These are phyloP conservation scores for Myiothlypis chrysogaster DNA, from an alignment of 2,797 vertebrate species.

Conservation along the genomic window DNA sequence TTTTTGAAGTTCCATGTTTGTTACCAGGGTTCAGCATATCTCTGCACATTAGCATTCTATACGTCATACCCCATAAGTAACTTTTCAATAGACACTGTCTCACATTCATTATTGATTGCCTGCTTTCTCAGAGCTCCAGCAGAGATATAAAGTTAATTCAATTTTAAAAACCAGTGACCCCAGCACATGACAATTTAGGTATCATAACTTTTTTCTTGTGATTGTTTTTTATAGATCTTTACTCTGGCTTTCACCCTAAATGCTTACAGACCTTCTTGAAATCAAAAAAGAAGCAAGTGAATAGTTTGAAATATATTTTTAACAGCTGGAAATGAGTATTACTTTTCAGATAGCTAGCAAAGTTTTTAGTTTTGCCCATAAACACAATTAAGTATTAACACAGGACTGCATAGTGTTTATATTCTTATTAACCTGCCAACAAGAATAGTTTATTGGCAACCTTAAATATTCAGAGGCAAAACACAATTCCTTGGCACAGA, in stretches of 20 bases:
- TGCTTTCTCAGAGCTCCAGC: neutral
- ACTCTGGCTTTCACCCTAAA: neutral
- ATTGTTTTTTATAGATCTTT: neutral
- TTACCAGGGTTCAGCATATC: conserved; percentile 24
- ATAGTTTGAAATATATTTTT: conserved; percentile 6
- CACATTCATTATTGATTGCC: neutral
- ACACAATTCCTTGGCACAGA: conserved; percentile 77
- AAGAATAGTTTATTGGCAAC: conserved; percentile 76
- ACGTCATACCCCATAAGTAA: conserved; percentile 30
- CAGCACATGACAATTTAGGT: neutral
- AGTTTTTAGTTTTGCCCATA: conserved; percentile 29
- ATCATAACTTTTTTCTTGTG: neutral
- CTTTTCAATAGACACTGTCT: neutral
- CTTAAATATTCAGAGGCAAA: conserved; percentile 73
- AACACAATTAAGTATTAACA: conserved; percentile 22
- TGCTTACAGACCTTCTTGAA: neutral
- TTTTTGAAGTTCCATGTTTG: neutral
- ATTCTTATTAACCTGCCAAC: conserved; percentile 68
- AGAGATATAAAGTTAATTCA: neutral
- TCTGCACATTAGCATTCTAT: neutral
- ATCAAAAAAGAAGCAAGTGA: conserved; percentile 13
- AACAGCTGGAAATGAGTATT: conserved; percentile 36
- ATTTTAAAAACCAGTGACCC: neutral
- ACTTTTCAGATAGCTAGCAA: conserved; percentile 10
- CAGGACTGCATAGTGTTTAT: conserved; percentile 33